These are phyloP conservation scores for Mirza zaza DNA, from an alignment of 2,113 vertebrate genomes.

Conservation along the genomic window DNA sequence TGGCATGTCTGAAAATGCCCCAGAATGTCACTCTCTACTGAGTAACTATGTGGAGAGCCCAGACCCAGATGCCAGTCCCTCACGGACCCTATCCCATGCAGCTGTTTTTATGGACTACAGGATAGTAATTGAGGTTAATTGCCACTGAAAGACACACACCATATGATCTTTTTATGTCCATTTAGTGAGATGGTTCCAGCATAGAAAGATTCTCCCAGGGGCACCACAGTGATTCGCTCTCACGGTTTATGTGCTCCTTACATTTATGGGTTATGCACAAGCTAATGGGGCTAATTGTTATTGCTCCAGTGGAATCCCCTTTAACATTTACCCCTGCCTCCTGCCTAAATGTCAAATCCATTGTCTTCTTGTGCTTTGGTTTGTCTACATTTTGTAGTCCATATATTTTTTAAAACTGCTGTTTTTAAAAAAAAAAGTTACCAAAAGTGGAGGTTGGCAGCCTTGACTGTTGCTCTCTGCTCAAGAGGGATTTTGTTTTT, in stretches of 20 bases:
- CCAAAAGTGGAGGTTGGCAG: slow-evolving; percentile 13
- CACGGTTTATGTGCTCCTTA: neutral
- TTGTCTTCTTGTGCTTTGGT: neutral
- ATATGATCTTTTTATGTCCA: slow-evolving; percentile 12
- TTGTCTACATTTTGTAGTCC: slow-evolving; percentile 19
- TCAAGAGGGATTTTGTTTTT: slow-evolving; percentile 61
- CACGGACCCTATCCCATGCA: neutral
- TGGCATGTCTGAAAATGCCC: slow-evolving; percentile 11
- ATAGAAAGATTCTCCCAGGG: neutral
- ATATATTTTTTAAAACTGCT: neutral
- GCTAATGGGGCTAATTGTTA: slow-evolving; percentile 45
- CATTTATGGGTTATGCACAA: slow-evolving; percentile 31
- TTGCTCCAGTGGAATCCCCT: neutral
- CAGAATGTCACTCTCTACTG: neutral
- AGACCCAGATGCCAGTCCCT: neutral
- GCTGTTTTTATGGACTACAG: neutral
- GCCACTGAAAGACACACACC: slow-evolving; percentile 30
- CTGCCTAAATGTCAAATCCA: slow-evolving; percentile 11
- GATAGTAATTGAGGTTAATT: slow-evolving; percentile 56
- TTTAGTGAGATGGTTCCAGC: neutral
- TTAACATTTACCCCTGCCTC: neutral
- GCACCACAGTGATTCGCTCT: neutral
- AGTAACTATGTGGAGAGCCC: neutral
- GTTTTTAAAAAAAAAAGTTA: neutral
- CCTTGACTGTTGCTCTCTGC: neutral